Evolutionary conservation across 2,797 vertebrate genomes (phyloP), one percentile per base, ranked within the genome.

Genomic region (Pempheris klunzingeri): DNA sequence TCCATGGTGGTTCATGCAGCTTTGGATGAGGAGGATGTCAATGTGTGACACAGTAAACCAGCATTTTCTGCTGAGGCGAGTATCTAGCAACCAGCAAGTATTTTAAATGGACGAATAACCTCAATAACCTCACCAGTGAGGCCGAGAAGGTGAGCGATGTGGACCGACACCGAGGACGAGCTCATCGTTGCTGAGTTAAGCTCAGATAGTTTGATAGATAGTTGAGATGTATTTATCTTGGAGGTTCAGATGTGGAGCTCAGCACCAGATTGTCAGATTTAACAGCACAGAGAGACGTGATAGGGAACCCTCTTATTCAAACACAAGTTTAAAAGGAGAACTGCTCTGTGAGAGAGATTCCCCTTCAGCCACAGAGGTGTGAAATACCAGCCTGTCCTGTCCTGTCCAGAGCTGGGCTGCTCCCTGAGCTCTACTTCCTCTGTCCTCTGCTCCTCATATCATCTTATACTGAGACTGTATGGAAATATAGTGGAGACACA

Each of bases 1-100:
- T 89, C 91, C 87, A 87, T 44, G 75, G 84, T 86, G 88, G 76
- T 89, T 89, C 73, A 54, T 44, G 68, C 43, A 55, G 64, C 67
- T 64, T 38, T 82, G 91, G 91, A 90, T n/a, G n/a, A n/a, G 92
- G 76, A 87, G 88, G 88, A 92, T 92, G 88, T 91, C 90, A 92
- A 82, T 55, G 86, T 88, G 87, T 92, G 89, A 92, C 87, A 88
- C 81, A 80, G 84, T 89, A 84, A 90, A 92, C 86, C 88, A 61
- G 66, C 55, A 47, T 77, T 90, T 92, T 93, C 87, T 92, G 86
- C 90, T 88, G 87, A 92, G 77, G 74, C 30, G 36, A 77, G 69
- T 69, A 59, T 86, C 90, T 77, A 80, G 74, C 70, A 63, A 85
- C 39, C 74, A 77, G 64, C 38, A n/a, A 46, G 64, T 34, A 75